These are phyloP conservation scores for Brachionus paranguensis DNA, from an alignment of 1,140 invertebrate species.

Conservation along the genomic window DNA sequence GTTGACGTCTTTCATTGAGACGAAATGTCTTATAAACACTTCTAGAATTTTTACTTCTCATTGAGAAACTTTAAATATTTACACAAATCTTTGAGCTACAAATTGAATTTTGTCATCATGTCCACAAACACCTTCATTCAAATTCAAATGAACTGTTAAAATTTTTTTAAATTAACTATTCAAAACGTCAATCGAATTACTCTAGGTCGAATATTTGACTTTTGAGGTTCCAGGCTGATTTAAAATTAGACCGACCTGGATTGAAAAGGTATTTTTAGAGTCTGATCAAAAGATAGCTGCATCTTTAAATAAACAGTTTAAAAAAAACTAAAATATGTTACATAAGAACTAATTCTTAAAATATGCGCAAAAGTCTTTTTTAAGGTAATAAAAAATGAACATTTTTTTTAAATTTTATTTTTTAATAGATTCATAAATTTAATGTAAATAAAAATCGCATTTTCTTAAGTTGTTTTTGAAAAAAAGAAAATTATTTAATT, in stretches of 20 bases:
- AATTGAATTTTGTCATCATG: constrained; percentile 24
- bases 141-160: constrained; percentile 2
- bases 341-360: neutral
- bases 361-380: neutral
- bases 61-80: neutral
- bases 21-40: neutral
- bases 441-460: neutral
- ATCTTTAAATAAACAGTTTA: neutral
- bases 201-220: neutral
- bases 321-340: neutral
- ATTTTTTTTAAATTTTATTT: neutral
- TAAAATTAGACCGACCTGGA: neutral
- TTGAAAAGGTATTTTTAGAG: neutral
- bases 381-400: neutral
- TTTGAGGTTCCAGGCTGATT: neutral
- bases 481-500: neutral
- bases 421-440: neutral
- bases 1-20: neutral
- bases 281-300: neutral
- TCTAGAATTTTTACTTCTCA: neutral
- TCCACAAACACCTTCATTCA: neutral
- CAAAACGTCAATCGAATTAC: neutral
- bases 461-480: neutral
- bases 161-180: neutral
- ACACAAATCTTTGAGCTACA: neutral